These are phyloP conservation scores for Drosophila aldrichi DNA, from an alignment of 2,888 invertebrate species.

Conservation along the genomic window DNA sequence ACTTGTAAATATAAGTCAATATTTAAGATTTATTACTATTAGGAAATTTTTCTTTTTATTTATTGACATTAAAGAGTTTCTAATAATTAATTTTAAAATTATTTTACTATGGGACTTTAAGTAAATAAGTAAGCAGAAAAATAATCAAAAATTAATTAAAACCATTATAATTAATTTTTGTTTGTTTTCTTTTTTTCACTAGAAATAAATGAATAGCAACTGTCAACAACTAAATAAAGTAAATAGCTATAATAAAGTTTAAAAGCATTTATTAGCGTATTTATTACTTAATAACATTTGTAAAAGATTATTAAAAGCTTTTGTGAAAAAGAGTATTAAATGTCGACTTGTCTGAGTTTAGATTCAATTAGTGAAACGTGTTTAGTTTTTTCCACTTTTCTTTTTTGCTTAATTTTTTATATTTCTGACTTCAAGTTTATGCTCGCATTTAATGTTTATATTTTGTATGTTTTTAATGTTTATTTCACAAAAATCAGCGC, in stretches of 20 bases:
- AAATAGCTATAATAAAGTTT: neutral
- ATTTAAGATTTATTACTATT: no score
- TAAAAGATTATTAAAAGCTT: neutral
- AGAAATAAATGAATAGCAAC: no score
- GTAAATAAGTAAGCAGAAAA: no score
- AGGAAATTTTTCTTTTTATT: no score
- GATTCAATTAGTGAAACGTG: conserved; percentile 10
- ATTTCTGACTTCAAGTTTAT: conserved; percentile 16
- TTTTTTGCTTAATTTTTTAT: neutral
- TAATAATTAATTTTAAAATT: no score
- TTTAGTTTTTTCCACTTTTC: neutral
- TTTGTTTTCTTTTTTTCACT: no score
- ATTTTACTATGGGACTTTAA: no score
- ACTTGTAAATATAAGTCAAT: no score
- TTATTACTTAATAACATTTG: neutral
- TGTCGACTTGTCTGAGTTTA: neutral
- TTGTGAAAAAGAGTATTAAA: neutral
- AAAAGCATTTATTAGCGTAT: neutral
- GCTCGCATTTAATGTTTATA: conserved; percentile 13
- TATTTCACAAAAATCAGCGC: conserved; percentile 24
- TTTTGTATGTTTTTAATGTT: conserved; percentile 12
- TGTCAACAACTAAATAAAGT: no score
- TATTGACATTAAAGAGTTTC: no score
- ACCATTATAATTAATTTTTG: no score
- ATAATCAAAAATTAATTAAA: no score